These are phyloP conservation scores for Otolemur garnettii DNA, from an alignment of 2,113 vertebrate species.

Conservation along the genomic window DNA sequence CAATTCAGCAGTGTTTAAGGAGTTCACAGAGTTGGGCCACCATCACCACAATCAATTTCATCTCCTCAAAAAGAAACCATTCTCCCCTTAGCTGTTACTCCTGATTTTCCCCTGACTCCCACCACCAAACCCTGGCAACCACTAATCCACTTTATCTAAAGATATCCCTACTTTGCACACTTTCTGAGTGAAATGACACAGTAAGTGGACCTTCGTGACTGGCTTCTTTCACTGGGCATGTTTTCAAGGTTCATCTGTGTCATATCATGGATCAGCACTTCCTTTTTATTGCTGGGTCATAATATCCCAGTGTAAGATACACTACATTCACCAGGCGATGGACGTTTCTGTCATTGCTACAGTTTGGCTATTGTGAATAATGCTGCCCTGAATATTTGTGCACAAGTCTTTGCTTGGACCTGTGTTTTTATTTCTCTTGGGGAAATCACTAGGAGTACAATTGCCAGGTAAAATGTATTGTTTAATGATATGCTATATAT, in stretches of 20 bases:
- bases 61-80: background rate
- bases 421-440: background rate
- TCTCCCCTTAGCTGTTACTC: background rate
- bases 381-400: background rate
- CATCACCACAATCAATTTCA: background rate
- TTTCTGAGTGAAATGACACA: background rate
- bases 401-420: background rate
- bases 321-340: background rate
- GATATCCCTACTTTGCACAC: background rate
- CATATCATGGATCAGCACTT: background rate
- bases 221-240: background rate
- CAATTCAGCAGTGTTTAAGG: background rate
- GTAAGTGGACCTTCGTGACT: background rate
- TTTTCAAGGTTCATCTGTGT: background rate
- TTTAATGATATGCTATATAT: background rate
- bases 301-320: background rate
- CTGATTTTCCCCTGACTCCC: background rate
- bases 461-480: background rate
- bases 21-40: background rate
- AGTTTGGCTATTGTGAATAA: background rate
- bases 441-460: slow-evolving; percentile 1
- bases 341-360: background rate
- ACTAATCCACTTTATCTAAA: background rate
- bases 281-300: background rate
- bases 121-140: background rate